Percentiles rank a stretch among this genome's conserved stretches.
Conservation (phyloP, 92 coral and sea anemone genomes). For the Bergia puertoricense region DNA sequence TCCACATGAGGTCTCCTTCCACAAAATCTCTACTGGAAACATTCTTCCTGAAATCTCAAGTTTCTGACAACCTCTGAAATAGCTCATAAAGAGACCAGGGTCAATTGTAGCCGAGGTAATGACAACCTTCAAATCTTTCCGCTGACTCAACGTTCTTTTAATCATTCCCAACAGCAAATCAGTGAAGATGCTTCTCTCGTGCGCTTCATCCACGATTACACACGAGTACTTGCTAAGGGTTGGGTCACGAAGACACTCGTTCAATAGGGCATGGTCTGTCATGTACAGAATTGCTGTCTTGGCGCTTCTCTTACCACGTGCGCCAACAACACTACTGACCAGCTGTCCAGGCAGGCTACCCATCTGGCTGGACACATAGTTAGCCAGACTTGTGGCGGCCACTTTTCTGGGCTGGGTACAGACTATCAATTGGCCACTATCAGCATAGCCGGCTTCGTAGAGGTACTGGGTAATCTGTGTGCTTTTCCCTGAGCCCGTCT, state of each 20-base stretch:
- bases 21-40: slow-evolving; percentile 86
- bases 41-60: slow-evolving; percentile 84
- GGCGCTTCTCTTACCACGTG: slow-evolving; percentile 46
- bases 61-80: slow-evolving; percentile 78
- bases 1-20: slow-evolving; percentile 42
- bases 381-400: slow-evolving; percentile 88
- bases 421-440: slow-evolving; percentile 54
- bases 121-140: slow-evolving; percentile 80
- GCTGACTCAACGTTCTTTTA: slow-evolving; percentile 70
- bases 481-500: slow-evolving; percentile 98
- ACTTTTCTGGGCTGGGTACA: slow-evolving; percentile 97
- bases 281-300: slow-evolving; percentile 70
- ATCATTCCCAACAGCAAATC: slow-evolving; percentile 95
- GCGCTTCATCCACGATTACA: slow-evolving; percentile 93
- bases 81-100: slow-evolving; percentile 69
- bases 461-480: slow-evolving; percentile 91
- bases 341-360: slow-evolving; percentile 69
- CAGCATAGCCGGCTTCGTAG: slow-evolving; percentile 76
- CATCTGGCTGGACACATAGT: slow-evolving; percentile 80
- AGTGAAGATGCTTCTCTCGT: slow-evolving; percentile 89
- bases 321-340: slow-evolving; percentile 84
- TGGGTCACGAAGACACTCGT: slow-evolving; percentile 79
- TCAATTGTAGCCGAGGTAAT: slow-evolving; percentile 95
- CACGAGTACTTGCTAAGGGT: slow-evolving; percentile 76
- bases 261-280: slow-evolving; percentile 86